Conservation (phyloP, 2,888 invertebrate species). For the Tanaodytes sp. region DNA sequence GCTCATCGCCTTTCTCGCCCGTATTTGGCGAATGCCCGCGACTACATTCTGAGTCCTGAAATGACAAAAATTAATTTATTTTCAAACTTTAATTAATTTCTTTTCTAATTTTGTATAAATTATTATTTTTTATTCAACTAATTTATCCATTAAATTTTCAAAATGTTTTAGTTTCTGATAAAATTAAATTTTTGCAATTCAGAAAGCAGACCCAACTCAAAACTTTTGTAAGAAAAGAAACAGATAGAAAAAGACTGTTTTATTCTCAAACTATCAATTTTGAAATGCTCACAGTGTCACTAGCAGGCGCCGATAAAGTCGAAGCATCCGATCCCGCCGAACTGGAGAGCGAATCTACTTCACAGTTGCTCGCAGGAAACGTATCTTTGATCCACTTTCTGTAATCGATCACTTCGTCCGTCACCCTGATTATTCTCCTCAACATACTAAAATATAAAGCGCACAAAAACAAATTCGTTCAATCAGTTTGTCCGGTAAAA, state of each 20-base stretch:
- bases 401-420: conserved; percentile 90
- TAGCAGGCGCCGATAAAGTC: conserved; percentile 71
- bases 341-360: conserved; percentile 70
- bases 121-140: neutral
- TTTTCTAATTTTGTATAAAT: neutral
- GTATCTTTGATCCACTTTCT: conserved; percentile 79
- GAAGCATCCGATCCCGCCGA: conserved; percentile 72
- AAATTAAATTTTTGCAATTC: neutral
- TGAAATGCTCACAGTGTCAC: conserved; percentile 69
- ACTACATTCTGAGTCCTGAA: conserved; percentile 71
- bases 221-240: no score
- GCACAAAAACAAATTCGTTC: no score
- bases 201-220: no score
- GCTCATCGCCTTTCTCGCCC: conserved; percentile 67
- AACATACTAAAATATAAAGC: conserved; percentile 83
- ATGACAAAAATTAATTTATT: no score
- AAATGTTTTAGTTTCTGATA: neutral
- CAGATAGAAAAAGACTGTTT: neutral
- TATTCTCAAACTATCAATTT: neutral
- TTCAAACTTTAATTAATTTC: neutral
- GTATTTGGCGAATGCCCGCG: conserved; percentile 72
- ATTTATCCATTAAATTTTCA: no score
- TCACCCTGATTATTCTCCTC: conserved; percentile 92
- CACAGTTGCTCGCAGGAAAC: conserved; percentile 67
- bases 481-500: no score